Evolutionary conservation across 2,113 vertebrate species (phyloP).

Genomic region (Phyllostomus hastatus): DNA sequence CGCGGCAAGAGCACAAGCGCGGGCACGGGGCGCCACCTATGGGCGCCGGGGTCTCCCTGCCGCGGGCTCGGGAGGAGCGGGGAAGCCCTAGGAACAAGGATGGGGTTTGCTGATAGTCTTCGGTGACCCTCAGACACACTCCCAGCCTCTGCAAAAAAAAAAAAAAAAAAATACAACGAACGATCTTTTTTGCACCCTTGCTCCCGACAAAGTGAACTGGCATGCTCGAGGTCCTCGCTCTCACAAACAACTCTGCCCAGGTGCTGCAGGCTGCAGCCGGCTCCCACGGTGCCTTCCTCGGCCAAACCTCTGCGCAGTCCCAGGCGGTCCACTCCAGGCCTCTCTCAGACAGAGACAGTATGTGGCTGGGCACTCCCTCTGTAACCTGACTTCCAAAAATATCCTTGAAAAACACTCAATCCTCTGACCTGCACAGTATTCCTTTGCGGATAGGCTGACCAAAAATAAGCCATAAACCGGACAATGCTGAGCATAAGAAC

Average conservation of each 20-base stretch:
- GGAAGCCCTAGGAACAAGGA: not conserved
- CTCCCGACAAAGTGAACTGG: accelerated
- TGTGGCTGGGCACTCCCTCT: not conserved
- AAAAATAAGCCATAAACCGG: not conserved
- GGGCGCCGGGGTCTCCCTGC: not conserved
- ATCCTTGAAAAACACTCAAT: not conserved
- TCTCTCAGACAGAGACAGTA: not conserved
- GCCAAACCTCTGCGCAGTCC: not conserved
- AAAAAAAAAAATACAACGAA: not conserved
- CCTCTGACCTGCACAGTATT: not conserved
- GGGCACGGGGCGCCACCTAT: conserved; percentile 75
- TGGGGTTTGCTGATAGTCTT: not conserved
- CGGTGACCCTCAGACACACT: not conserved
- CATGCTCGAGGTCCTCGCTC: not conserved
- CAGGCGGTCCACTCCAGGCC: not conserved
- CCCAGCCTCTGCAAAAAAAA: not conserved
- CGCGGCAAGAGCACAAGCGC: not conserved
- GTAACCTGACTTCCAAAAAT: not conserved
- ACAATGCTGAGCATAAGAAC: not conserved
- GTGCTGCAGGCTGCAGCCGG: not conserved
- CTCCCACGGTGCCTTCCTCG: not conserved
- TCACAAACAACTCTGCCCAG: not conserved
- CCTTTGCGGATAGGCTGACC: not conserved
- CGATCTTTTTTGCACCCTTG: not conserved
- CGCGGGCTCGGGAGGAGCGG: accelerated